Evolutionary conservation across 1,140 invertebrate species (phyloP).

Genomic region (Chironomus striatipennis): DNA sequence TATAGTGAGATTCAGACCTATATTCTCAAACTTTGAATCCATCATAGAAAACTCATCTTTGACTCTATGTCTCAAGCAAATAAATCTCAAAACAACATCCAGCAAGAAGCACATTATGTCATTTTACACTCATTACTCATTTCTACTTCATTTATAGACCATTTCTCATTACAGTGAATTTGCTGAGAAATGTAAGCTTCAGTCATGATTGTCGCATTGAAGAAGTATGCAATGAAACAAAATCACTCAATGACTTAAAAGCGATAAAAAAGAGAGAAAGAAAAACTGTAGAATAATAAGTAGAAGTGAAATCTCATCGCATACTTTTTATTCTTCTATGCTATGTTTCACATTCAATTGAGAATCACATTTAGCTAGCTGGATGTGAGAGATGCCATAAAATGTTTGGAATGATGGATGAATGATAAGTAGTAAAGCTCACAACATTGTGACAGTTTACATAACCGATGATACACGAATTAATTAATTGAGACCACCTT

Average conservation of each 20-base stretch:
- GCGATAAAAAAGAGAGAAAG: background rate
- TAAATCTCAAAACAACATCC: no score
- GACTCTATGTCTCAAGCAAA: no score
- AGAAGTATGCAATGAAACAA: background rate
- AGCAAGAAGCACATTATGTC: background rate
- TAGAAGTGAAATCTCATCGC: no score
- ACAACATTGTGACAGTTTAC: slow-evolving; percentile 19
- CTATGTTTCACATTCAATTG: background rate
- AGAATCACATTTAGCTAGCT: background rate
- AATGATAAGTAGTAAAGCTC: slow-evolving; percentile 2
- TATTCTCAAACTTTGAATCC: no score
- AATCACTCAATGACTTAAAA: background rate
- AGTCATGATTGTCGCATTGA: background rate
- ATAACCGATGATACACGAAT: background rate
- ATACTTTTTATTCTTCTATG: background rate
- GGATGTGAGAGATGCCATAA: background rate
- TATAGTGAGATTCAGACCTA: no score
- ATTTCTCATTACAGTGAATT: background rate
- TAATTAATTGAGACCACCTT: slow-evolving; percentile 17
- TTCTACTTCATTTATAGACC: background rate
- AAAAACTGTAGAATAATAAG: no score
- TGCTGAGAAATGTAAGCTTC: background rate
- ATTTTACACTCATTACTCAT: background rate
- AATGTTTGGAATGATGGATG: background rate
- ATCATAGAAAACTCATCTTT: no score